A percentile compares a stretch with the other conserved stretches of the same genome.
Conservation (phyloP, 1,140 invertebrate species). For the Leptonema lineaticorne region DNA sequence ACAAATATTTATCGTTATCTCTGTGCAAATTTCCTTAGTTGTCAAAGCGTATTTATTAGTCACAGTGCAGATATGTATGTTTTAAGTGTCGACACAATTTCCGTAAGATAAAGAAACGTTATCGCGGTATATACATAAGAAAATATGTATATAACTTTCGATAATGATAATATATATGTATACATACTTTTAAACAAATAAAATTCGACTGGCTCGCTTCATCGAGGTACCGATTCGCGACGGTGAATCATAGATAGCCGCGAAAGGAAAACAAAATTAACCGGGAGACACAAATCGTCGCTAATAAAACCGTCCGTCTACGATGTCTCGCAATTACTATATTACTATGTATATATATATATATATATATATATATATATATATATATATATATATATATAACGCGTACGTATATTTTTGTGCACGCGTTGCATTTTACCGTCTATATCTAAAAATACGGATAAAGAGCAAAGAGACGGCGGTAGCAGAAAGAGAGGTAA, state of each 20-base stretch:
- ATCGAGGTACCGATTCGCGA: neutral
- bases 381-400: no score
- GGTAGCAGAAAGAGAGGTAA: neutral
- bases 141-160: neutral
- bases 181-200: no score
- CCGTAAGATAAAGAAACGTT: neutral
- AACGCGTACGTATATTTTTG: no score
- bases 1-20: conserved; percentile 10
- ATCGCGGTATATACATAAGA: neutral
- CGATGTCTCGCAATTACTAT: neutral
- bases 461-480: neutral
- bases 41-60: conserved; percentile 14
- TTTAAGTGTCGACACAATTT: neutral
- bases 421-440: no score
- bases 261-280: conserved; percentile 15
- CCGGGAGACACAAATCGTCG: conserved; percentile 6
- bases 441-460: no score
- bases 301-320: neutral
- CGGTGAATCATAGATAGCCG: neutral
- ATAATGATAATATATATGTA: neutral
- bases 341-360: no score
- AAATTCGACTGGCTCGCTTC: neutral
- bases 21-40: neutral
- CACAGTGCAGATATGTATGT: neutral
- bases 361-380: no score